Evolutionary conservation across 2,113 vertebrate genomes (phyloP).

Genomic region (Zosterops borbonicus): DNA sequence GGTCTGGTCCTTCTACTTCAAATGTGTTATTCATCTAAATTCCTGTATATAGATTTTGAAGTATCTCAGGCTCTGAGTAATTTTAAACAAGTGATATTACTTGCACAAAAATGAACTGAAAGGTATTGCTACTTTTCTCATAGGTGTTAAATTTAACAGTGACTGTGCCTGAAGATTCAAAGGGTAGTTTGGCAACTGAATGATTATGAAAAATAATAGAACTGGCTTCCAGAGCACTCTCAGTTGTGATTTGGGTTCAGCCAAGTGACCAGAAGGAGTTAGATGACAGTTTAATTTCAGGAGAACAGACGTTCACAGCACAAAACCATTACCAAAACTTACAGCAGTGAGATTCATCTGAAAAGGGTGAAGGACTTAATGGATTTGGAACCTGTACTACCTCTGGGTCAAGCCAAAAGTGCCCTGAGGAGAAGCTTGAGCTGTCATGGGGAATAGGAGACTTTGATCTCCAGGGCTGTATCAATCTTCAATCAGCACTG

Average conservation of each 20-base stretch:
- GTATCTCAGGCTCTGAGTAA: background rate
- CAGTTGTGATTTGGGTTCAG: background rate
- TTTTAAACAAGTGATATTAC: background rate
- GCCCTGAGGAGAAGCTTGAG: background rate
- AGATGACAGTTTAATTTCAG: slow-evolving; percentile 30
- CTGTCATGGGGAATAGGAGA: background rate
- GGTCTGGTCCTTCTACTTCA: background rate
- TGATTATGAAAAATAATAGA: slow-evolving; percentile 16
- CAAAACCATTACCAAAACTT: slow-evolving; percentile 30
- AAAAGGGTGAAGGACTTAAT: slow-evolving; percentile 24
- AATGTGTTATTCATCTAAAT: background rate
- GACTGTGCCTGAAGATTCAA: background rate
- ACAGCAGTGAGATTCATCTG: background rate
- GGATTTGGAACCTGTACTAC: slow-evolving; percentile 21
- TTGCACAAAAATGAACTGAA: background rate
- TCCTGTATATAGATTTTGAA: background rate
- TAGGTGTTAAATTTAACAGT: background rate
- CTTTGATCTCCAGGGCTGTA: slow-evolving; percentile 33
- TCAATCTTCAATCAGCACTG: slow-evolving; percentile 45
- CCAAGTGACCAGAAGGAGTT: slow-evolving; percentile 19
- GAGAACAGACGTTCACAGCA: background rate
- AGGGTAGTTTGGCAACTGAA: background rate
- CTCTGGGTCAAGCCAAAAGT: slow-evolving; percentile 10
- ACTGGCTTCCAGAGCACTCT: background rate
- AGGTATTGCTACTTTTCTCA: background rate